Evolutionary conservation across 2,888 invertebrate genomes (phyloP), one percentile per base, ranked within the genome.

Genomic region (Parascotia fuliginaria): DNA sequence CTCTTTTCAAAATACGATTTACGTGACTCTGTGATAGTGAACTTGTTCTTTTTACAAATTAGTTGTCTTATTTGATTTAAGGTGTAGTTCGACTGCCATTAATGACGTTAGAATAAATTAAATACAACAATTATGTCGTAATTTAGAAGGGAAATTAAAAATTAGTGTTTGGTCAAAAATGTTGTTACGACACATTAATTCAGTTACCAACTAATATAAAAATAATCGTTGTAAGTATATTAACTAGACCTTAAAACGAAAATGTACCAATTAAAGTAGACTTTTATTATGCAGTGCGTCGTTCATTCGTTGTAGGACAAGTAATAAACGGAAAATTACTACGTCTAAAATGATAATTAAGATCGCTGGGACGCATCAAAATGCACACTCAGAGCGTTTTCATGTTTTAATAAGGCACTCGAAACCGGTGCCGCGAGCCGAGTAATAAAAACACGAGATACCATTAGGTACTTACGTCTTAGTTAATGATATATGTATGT

Each of bases 181-280:
- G 44, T 60, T 56, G 69, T 58, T 55, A 65, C 59, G 53, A 14
- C 52, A 28, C 55, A 61, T 63, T 60, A 60, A 67, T 65, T 63
- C 62, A 60, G 59, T 61, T 58, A 24, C 24, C 24, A 24, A 52
- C 59, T 68, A 55, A 69, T 74, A 72, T 70, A 71, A 72, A 75
- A 74, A 79, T 81, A 73, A 79, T 77, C 74, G 71, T 83, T 82
- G 77, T 76, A 67, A 74, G 73, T 73, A 70, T 79, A 83, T 82
- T 83, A 83, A 81, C 80, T 78, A 77, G 75, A 74, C 69, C 71
- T 79, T 82, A 79, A 83, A 88, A 79, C 58, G 73, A 79, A 81
- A 78, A 81, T 70, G 77, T 59, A 70, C 82, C 78, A 86, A 85
- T 88, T 87, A 85, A 83, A 79, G 79, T 81, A 73, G 79, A 85